phyloP scores from a whole-genome alignment of 2,113 vertebrate species.

The Sprattus sprattus region DNA sequence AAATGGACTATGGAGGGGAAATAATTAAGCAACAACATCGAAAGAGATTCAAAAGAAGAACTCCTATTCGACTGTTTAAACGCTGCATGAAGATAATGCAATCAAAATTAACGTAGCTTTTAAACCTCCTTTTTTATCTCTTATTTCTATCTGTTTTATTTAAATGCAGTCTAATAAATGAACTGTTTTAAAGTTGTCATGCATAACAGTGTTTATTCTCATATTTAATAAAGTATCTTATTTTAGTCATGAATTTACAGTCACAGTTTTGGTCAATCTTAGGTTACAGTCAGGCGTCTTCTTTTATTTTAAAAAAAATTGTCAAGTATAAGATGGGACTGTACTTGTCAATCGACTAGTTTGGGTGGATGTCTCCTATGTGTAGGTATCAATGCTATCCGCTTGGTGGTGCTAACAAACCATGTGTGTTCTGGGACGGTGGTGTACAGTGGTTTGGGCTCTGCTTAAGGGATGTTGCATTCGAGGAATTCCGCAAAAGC shows the following conservation, averaged over 20 bases:
- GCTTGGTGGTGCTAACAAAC: not conserved
- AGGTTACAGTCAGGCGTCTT: too few relatives aligned
- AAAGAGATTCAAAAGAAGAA: conserved; percentile 50
- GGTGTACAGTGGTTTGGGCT: not conserved
- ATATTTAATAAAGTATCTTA: too few relatives aligned
- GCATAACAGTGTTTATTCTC: too few relatives aligned
- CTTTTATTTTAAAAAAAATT: not conserved
- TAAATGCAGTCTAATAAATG: not conserved
- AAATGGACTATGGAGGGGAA: conserved; percentile 43
- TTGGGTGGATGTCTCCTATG: not conserved
- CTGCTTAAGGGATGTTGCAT: not conserved
- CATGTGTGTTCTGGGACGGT: not conserved
- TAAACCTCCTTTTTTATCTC: not conserved
- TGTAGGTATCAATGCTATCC: not conserved
- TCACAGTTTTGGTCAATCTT: too few relatives aligned
- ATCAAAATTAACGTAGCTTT: not conserved
- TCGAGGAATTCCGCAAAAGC: not conserved
- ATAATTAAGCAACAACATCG: conserved; percentile 44
- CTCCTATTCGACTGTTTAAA: conserved; percentile 60
- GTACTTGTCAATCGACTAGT: not conserved
- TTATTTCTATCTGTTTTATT: not conserved
- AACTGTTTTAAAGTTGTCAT: not conserved
- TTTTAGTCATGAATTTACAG: too few relatives aligned
- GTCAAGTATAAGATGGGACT: not conserved
- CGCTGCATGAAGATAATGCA: conserved; percentile 55